These are phyloP conservation scores for Lasiommata megera DNA, from an alignment of 2,888 invertebrate species.

Conservation along the genomic window DNA sequence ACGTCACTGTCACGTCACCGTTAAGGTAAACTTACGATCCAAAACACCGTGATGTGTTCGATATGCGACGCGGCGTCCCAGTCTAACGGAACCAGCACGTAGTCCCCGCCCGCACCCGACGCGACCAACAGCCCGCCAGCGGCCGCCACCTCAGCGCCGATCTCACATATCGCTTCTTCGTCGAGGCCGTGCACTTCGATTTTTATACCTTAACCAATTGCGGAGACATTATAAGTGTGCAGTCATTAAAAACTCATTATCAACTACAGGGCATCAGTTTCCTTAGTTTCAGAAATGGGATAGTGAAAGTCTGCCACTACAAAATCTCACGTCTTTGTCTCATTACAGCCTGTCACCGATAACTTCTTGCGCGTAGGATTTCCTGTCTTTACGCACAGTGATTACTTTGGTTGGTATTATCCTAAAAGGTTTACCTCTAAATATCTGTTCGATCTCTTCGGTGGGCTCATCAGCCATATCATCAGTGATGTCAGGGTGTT, in stretches of 20 bases:
- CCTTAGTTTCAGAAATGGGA: too few species aligned
- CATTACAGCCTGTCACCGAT: too few species aligned
- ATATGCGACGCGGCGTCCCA: conserved; percentile 65
- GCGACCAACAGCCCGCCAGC: conserved; percentile 61
- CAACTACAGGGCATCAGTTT: too few species aligned
- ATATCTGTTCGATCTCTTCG: conserved; percentile 70
- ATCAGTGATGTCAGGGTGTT: conserved; percentile 51
- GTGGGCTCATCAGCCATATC: conserved; percentile 58
- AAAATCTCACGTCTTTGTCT: too few species aligned
- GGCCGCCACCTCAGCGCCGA: conserved; percentile 59
- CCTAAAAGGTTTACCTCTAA: conserved; percentile 48
- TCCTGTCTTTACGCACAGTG: too few species aligned
- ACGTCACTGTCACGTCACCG: too few species aligned
- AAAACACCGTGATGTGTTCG: conserved; percentile 86
- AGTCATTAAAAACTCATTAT: too few species aligned
- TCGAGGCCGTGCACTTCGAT: conserved; percentile 75
- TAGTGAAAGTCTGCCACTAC: too few species aligned
- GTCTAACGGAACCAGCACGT: conserved; percentile 66
- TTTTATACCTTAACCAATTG: conserved; percentile 49
- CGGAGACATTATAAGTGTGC: not conserved
- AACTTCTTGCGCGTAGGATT: not conserved
- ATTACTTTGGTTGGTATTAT: too few species aligned
- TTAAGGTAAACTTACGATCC: conserved; percentile 78
- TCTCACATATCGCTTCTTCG: conserved; percentile 72
- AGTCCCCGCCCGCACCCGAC: conserved; percentile 51